Conservation (phyloP, 1,140 invertebrate species). For the Acromyrmex echinatior region DNA sequence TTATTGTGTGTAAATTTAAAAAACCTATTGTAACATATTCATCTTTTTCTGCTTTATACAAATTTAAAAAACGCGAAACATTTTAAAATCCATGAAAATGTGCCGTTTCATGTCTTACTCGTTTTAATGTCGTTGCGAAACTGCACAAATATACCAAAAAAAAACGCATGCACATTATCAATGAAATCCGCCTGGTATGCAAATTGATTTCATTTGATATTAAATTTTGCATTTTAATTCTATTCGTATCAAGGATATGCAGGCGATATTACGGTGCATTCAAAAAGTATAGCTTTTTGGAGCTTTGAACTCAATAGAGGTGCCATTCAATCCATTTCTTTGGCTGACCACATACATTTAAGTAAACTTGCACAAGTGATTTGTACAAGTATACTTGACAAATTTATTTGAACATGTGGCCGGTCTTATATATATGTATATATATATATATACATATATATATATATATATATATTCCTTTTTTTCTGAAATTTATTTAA, state of each 20-base stretch:
- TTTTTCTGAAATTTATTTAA: neutral
- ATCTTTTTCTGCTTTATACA: neutral
- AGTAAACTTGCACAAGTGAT: too few species aligned
- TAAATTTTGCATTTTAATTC: slow-evolving; percentile 17
- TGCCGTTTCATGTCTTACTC: neutral
- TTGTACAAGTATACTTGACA: too few species aligned
- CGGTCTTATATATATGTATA: too few species aligned
- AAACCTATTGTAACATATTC: neutral
- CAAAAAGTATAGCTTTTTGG: neutral
- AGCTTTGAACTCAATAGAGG: slow-evolving; percentile 30
- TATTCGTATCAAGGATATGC: neutral
- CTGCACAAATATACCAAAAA: slow-evolving; percentile 12
- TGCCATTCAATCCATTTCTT: neutral
- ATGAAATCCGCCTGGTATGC: neutral
- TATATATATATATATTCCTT: neutral
- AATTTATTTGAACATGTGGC: too few species aligned
- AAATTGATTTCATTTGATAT: slow-evolving; percentile 13
- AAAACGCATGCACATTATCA: neutral
- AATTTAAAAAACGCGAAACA: neutral
- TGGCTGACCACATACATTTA: too few species aligned
- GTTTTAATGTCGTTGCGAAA: neutral
- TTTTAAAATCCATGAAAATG: neutral
- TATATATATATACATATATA: neutral
- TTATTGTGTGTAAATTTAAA: neutral
- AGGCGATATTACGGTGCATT: slow-evolving; percentile 3